phyloP scores from a whole-genome alignment of 2,797 vertebrate species.

The Bradypodion ventrale region DNA sequence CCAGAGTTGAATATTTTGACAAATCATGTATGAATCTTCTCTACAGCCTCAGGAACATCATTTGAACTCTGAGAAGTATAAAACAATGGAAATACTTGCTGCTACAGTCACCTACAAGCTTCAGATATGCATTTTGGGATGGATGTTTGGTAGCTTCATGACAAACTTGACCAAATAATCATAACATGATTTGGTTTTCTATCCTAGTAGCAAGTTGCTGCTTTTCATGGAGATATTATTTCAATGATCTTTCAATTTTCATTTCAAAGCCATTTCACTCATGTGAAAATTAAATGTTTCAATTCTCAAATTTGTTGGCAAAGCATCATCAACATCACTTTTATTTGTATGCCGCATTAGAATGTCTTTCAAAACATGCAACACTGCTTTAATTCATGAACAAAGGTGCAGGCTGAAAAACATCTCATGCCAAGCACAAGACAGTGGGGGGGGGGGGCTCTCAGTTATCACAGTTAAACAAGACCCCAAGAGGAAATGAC shows the following conservation, averaged over 20 bases:
- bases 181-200: neutral
- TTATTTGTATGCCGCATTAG: no score
- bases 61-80: neutral
- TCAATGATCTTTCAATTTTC: no score
- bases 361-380: neutral
- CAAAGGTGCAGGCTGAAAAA: neutral
- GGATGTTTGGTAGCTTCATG: neutral
- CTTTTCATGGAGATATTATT: neutral
- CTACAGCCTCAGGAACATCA: neutral
- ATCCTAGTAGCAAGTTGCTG: neutral
- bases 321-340: no score
- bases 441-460: no score
- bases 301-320: neutral
- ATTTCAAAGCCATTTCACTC: neutral
- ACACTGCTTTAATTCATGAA: neutral
- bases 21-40: neutral
- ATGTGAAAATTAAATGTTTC: neutral
- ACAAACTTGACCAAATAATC: neutral
- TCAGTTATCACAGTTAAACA: no score
- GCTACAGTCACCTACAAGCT: neutral
- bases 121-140: no score
- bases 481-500: no score
- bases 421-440: no score
- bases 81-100: neutral
- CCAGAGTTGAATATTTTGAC: no score